Base-by-base conservation (phyloP, 2,888 invertebrate genomes). In the Napeogenes inachia region DNA sequence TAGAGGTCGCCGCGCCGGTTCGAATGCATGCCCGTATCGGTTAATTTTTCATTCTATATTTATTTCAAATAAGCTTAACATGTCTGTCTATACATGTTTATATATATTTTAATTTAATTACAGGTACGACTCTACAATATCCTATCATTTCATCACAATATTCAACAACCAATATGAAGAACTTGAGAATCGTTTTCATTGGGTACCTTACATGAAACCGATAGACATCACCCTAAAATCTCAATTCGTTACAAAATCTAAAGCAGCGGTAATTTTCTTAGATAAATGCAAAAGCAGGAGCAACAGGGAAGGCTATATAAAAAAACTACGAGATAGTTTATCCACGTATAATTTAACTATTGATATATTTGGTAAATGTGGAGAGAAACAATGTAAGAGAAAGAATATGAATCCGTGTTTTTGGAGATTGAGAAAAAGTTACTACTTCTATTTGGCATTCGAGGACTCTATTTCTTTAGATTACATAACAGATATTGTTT, bases 391-490 rank as follows among this genome's bases (percentile, higher is more conserved):
- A 57, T 87, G 86, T 64, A 79, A 71, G 12, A 76, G 76, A 45
- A 77, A 70, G 46, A 75, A 77, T 0, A 78, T 83, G 75, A 76
- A 75, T 0, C 73, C 83, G 0, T 89, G 86, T 65, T 82, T 82
- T 61, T 83, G 79, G 72, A 84, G 78, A 61, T 58, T 91, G 32
- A 91, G 87, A 70, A 84, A 85, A 55, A 85, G 92, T 60, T 95
- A 95, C 77, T 94, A 92, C 75, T 95, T 95, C 76, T 95, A 95
- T 72, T 79, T 95, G 54, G 91, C 92, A 0, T 92, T 95, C 73
- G 95, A 95, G 79, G 95, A 95, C 78, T 94, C 94, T 12, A 84
- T 94, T 64, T 93, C 94, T 69, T 76, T 75, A 90, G 85, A 85
- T 69, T 87, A 73, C 66, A 66, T 87, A 0, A 85, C 84, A 0